Base-by-base conservation (phyloP, 2,888 invertebrate species). In the Mamestra brassicae region DNA sequence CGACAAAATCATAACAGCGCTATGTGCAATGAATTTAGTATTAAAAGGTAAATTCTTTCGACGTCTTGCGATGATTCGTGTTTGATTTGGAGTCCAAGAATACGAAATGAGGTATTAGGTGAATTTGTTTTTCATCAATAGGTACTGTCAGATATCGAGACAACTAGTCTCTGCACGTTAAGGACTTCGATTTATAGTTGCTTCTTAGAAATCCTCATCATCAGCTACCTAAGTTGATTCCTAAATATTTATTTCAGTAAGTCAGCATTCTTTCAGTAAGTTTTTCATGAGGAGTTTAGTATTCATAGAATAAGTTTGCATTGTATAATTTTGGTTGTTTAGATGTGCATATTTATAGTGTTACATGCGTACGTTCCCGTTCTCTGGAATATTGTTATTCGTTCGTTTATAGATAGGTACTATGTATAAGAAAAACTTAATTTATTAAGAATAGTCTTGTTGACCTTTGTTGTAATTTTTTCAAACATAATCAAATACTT, bases 21-120 rank as follows among this genome's bases (percentile, higher is more conserved):
- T 67, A 42, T 62, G 72, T 71, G 80, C 45, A 52, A 54, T 72
- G 81, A 71, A 75, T 78, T 62, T 57, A n/a, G 5, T 72, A 76
- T 69, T 63, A 67, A 54, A 34, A 10, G 63, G 8, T 75, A 60
- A 69, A 58, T 26, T 36, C 15, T 52, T 66, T 38, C 11, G 42
- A 5, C 11, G 1, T 63, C 8, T 54, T 58, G 11, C 10, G 3
- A 17, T 17, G 50, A 10, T 74, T 50, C n/a, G 17, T 61, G n/a
- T 61, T 74, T 52, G 10, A 50, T 55, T 2, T 2, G 6, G 3
- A 50, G 36, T 76, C 45, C 55, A 55, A 54, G 54, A 74, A 38
- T 54, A 54, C n/a, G 45, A 38, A 26, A 3, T 45, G 38, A 11
- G 17, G 4, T 11, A 69, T 42, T 26, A 17, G 26, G 8, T 36